Conservation (phyloP, 2,113 vertebrate species). For the Paramormyrops kingsleyae region DNA sequence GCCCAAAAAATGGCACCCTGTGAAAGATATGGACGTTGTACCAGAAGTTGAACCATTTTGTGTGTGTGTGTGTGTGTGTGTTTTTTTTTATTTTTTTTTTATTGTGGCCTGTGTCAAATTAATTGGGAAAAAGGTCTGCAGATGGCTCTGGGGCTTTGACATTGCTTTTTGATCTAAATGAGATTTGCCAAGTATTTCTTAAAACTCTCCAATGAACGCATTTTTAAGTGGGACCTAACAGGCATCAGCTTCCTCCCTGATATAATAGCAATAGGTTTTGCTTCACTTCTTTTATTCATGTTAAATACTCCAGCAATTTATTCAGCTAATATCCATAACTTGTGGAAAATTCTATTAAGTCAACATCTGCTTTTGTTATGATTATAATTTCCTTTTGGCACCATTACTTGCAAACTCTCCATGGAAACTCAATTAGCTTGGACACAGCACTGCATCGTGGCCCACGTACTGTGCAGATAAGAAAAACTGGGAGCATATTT, state of each 20-base stretch:
- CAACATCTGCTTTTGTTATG: constrained; percentile 7
- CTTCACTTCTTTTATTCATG: background rate
- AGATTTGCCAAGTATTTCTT: background rate
- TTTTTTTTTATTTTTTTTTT: background rate
- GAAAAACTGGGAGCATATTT: background rate
- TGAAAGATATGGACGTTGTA: background rate
- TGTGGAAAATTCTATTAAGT: constrained; percentile 11
- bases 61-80: background rate
- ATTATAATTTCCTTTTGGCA: constrained; percentile 11
- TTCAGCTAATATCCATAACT: constrained; percentile 10
- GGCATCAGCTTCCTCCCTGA: background rate
- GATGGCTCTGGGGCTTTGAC: background rate
- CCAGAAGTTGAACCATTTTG: background rate
- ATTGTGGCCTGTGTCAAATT: background rate
- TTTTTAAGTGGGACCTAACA: background rate
- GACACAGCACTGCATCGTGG: background rate
- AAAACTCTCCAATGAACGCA: background rate
- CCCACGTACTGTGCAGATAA: background rate
- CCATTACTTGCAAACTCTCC: background rate
- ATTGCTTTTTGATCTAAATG: background rate
- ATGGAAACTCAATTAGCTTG: background rate
- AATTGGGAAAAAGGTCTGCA: background rate
- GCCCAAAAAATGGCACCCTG: background rate
- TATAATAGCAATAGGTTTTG: background rate
- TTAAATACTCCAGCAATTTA: background rate